Evolutionary conservation across 2,113 vertebrate genomes (phyloP).

Genomic region (Triplophysa tibetana): DNA sequence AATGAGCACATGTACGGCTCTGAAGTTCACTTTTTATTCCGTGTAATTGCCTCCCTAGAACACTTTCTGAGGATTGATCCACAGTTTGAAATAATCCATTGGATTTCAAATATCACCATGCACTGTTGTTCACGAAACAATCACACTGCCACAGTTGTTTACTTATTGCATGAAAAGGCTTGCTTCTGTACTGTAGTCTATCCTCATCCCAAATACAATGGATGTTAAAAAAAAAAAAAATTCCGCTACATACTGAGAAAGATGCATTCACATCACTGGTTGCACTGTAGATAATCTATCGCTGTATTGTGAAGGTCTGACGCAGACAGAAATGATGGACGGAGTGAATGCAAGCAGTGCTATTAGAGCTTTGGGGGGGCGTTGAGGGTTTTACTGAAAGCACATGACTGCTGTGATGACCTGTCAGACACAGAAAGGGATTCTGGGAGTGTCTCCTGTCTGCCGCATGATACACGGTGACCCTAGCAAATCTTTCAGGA

Average conservation of each 20-base stretch:
- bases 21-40: slow-evolving; percentile 45
- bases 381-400: slow-evolving; percentile 33
- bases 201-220: slow-evolving; percentile 35
- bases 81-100: slow-evolving; percentile 49
- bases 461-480: slow-evolving; percentile 19
- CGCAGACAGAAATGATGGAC: slow-evolving; percentile 3
- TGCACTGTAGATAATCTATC: slow-evolving; percentile 32
- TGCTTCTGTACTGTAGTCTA: slow-evolving; percentile 39
- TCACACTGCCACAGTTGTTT: slow-evolving; percentile 44
- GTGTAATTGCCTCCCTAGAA: slow-evolving; percentile 51
- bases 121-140: slow-evolving; percentile 48
- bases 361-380: slow-evolving; percentile 29
- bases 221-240: slow-evolving; percentile 16
- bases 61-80: slow-evolving; percentile 55
- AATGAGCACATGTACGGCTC: slow-evolving; percentile 54
- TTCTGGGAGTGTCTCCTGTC: slow-evolving; percentile 19
- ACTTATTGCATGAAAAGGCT: slow-evolving; percentile 37
- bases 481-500: slow-evolving; percentile 15
- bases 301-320: slow-evolving; percentile 15
- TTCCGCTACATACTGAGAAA: slow-evolving; percentile 15
- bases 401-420: slow-evolving; percentile 38
- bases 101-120: slow-evolving; percentile 45
- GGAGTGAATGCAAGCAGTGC: neutral
- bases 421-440: slow-evolving; percentile 47
- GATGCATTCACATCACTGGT: slow-evolving; percentile 41